Base-by-base conservation (phyloP, 2,797 vertebrate species). In the Mallotus villosus region DNA sequence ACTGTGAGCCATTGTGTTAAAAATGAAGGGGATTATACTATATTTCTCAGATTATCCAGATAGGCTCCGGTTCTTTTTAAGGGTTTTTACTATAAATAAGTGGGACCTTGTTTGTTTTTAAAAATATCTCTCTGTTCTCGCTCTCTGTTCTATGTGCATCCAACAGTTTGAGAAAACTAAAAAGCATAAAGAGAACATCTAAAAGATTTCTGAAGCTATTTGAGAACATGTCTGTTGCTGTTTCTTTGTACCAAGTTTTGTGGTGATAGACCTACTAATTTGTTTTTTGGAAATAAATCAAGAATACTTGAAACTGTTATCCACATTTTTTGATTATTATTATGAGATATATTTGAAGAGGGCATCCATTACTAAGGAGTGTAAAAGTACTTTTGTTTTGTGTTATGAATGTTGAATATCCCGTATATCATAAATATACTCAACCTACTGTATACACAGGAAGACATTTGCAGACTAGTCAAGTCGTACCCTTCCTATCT, bases 201-300 rank as follows among this genome's bases (percentile, higher is more conserved):
- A 5, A 76, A 64, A 27, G 7, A 27, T 59, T 41, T 75, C 57
- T 74, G 58, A 74, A 73, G 67, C 67, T 70, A 70, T 75, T 70
- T 46, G 24, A 55, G 66, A 68, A 76, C 74, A 60, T 59, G 22
- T 65, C 62, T 76, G 73, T 90, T 89, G 86, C 81, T 88, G 82
- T 88, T 77, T 85, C 77, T 81, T 84, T 89, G 78, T 89, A 86
- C 85, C 74, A 72, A 85, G 78, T 88, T 82, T 82, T 86, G 87
- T 89, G 80, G 76, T 86, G 79, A 88, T 82, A 46, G 41, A 46
- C 41, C 41, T 46, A 89, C 89, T 90, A 90, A 89, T 72, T 66
- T 80, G 78, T 73, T 71, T 80, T 87, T 87, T 86, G 66, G 53
- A 88, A 94, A 92, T 93, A 93, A 94, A 93, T 84, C 75, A 82